Evolutionary conservation across 2,797 vertebrate species (phyloP).

Genomic region (Echeneis naucrates): DNA sequence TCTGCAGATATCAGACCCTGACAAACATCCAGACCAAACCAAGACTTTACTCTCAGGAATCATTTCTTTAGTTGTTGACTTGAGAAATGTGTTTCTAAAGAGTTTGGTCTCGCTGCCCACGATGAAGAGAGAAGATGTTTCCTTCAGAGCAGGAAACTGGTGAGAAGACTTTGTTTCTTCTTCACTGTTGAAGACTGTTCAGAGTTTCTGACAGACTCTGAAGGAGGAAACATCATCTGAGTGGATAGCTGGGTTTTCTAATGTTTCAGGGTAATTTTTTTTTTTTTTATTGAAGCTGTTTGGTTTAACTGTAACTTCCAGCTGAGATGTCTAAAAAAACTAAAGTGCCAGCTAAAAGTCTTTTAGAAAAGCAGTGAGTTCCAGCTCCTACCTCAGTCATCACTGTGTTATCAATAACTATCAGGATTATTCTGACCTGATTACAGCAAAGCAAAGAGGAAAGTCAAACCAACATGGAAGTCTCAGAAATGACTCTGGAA

Average conservation of each 20-base stretch:
- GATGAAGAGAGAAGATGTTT: conserved; percentile 11
- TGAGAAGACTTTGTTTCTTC: not conserved
- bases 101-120: conserved; percentile 12
- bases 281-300: too few relatives aligned
- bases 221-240: conserved; percentile 3
- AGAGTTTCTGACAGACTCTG: not conserved
- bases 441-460: too few relatives aligned
- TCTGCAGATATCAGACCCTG: not conserved
- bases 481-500: too few relatives aligned
- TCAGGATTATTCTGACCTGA: too few relatives aligned
- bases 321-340: too few relatives aligned
- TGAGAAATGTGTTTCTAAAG: conserved; percentile 24
- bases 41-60: conserved; percentile 28
- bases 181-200: conserved; percentile 22
- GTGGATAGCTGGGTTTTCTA: not conserved
- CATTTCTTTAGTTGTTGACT: conserved; percentile 17
- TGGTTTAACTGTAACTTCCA: too few relatives aligned
- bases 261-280: too few relatives aligned
- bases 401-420: too few relatives aligned
- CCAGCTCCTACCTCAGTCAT: too few relatives aligned
- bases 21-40: not conserved
- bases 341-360: too few relatives aligned
- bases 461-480: too few relatives aligned
- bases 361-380: too few relatives aligned
- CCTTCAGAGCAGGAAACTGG: conserved; percentile 15